Base-by-base conservation (phyloP, 2,113 vertebrate species). In the Lonchura striata region DNA sequence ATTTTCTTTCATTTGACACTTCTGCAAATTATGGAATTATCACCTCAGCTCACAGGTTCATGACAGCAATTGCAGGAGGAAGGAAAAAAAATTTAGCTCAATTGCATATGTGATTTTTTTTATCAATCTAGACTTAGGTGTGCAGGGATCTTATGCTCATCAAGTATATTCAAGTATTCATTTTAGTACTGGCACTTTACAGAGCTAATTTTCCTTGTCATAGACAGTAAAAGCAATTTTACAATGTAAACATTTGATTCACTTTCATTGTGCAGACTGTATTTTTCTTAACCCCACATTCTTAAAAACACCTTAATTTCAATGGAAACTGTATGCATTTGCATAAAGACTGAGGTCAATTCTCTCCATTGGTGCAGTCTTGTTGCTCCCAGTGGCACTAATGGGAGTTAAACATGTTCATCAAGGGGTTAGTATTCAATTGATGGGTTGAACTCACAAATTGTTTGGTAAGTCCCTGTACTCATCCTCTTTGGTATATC, bases 241-340 rank as follows among this genome's bases (percentile, higher is more conserved):
- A 74, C 84, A 97, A 94, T 95, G 87, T 89, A 96, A 97, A 97
- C 96, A 97, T 95, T 94, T 85, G 57, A 72, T 94, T 96, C 97
- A 68, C 66, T 95, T 80, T 74, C 92, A 86, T 92, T 88, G 79
- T 90, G 68, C 57, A 50, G 88, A 88, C 52, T 72, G 53, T 82
- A 80, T 95, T 97, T 95, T 92, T 91, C 78, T 94, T 96, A 96
- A 95, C 87, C 65, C 28, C 24, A 52, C 46, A 33, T 92, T 96
- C 88, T 95, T 92, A 90, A 87, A 92, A 93, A 41, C 57, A 85
- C 53, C 80, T 95, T 93, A 46, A 88, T 95, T 96, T 93, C 90
- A 95, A 50, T 68, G 59, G 78, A 87, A 98, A 95, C 63, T 14
- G 1, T 83, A 75, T 92, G 84, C 24, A 47, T 85, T 93, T 81